Base-by-base conservation (phyloP, 2,113 vertebrate genomes). In the Orthonyx spaldingii region DNA sequence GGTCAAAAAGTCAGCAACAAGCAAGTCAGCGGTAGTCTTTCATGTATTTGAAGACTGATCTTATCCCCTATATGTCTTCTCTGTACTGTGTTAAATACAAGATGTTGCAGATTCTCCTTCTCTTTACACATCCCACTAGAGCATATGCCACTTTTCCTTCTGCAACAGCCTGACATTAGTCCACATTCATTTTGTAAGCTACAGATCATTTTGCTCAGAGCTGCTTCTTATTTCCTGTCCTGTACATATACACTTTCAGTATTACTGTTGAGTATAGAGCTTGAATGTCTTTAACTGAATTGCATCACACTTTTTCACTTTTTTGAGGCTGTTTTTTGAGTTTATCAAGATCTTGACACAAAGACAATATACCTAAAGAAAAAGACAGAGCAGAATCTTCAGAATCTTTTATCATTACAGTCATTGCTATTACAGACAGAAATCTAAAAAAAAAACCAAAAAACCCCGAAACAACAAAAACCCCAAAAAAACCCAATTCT, bases 91-190 rank as follows among this genome's bases (percentile, higher is more conserved):
- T 50, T 88, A 90, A 91, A 96, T 37, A 82, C 3, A 20, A 96
- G 65, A 60, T n/a, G 30, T 71, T 81, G 33, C 53, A 88, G 49
- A 22, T 79, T 95, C 52, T 94, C 64, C 32, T 57, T 81, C 55
- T 86, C 42, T 89, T 96, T 47, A 90, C 69, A 92, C 77, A 50
- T 95, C 72, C 90, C 77, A 70, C 90, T 87, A 27, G 9, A 96
- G 63, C 91, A 90, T 84, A 82, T 87, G 88, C 24, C 61, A 53
- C 79, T 84, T 89, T 87, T 82, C 65, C 90, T 87, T 74, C 56
- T 79, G 52, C 52, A 70, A 30, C 69, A 87, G 56, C 52, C 46
- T 92, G 52, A 42, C 61, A 47, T 69, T 50, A 33, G 26, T 44
- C 41, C 56, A 35, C 22, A 21, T 75, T 56, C 23, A 10, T 63